A percentile compares a stretch with the other conserved stretches of the same genome.
Conservation (phyloP, 2,113 vertebrate species). For the Chloebia gouldiae region DNA sequence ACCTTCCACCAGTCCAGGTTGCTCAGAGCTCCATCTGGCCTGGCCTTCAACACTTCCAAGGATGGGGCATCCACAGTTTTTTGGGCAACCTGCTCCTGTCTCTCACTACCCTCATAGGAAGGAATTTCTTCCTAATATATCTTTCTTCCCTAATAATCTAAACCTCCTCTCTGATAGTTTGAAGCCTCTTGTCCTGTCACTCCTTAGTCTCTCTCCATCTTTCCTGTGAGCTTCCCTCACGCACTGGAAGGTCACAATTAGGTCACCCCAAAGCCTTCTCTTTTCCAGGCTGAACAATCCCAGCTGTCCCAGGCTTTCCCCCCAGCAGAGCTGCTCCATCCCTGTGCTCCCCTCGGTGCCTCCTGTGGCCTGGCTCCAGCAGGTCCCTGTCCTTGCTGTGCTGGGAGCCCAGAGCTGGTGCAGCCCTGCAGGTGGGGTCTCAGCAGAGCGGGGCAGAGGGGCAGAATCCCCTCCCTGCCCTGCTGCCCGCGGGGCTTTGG, state of each 20-base stretch:
- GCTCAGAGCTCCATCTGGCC: neutral
- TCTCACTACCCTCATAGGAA: neutral
- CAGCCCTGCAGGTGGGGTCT: neutral
- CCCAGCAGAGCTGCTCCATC: neutral
- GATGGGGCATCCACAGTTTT: accelerated
- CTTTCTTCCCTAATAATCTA: neutral
- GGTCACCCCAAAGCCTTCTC: accelerated
- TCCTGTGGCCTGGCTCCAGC: neutral
- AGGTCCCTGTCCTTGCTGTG: neutral
- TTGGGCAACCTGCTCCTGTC: accelerated
- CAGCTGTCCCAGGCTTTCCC: neutral
- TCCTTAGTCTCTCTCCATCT: neutral
- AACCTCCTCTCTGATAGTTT: neutral
- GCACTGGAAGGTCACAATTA: accelerated
- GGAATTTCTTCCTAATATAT: neutral
- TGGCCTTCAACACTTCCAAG: neutral
- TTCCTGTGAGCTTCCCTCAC: neutral
- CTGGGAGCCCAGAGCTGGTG: neutral
- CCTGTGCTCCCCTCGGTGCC: neutral
- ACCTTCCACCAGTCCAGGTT: neutral
- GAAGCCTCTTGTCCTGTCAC: neutral
- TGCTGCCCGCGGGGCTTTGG: neutral
- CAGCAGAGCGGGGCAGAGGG: neutral
- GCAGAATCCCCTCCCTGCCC: neutral
- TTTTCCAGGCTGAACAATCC: accelerated